Conservation (phyloP, 1,140 invertebrate genomes). For the Polypedilum vanderplanki region DNA sequence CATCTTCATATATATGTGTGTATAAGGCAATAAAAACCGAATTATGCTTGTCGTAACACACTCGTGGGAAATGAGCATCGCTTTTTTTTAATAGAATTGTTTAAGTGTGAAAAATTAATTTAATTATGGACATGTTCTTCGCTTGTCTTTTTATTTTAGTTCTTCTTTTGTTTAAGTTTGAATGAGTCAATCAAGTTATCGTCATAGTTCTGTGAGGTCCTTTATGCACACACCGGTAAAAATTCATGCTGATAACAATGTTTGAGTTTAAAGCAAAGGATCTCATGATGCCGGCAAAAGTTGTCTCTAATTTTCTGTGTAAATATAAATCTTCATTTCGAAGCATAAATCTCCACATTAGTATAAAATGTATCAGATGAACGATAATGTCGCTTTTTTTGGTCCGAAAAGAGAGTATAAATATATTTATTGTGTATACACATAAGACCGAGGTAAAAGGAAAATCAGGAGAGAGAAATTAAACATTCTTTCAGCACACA, state of each 20-base stretch:
- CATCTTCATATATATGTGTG: not conserved
- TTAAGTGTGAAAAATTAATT: constrained; percentile 28
- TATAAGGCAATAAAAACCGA: constrained; percentile 11
- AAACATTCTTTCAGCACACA: constrained; percentile 22
- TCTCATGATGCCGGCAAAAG: not conserved
- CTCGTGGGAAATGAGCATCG: constrained; percentile 12
- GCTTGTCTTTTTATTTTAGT: not conserved
- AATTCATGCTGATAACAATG: not conserved
- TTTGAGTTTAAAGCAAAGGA: not conserved
- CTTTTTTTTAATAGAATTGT: constrained; percentile 3
- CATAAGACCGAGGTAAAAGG: not conserved
- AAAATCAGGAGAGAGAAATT: constrained; percentile 1
- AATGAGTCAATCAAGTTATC: not conserved
- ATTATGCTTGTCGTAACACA: constrained; percentile 10
- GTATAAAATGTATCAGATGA: constrained; percentile 25
- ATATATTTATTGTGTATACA: constrained; percentile 10
- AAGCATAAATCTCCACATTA: constrained; percentile 26
- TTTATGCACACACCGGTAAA: not conserved
- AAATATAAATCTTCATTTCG: constrained; percentile 24
- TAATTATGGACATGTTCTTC: constrained; percentile 15
- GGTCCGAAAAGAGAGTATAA: not conserved
- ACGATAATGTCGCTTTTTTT: constrained; percentile 24
- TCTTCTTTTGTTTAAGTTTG: not conserved
- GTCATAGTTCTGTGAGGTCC: not conserved
- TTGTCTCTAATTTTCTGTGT: constrained; percentile 3